Evolutionary conservation across 2,888 invertebrate species (phyloP), one percentile per base, ranked within the genome.

Genomic region (Dynastes grantii): DNA sequence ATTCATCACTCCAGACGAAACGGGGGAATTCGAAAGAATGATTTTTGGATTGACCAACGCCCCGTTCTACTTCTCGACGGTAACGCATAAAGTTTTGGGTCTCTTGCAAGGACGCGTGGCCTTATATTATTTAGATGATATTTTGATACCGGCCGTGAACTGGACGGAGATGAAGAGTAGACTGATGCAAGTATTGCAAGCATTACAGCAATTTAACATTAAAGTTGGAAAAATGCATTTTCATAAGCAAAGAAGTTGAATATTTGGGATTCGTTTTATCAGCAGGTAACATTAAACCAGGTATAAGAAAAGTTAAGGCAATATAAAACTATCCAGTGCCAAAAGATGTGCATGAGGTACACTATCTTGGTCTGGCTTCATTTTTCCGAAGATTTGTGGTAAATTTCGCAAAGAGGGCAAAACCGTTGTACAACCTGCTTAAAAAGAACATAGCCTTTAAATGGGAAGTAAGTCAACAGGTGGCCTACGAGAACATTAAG

Each of bases 401-500:
- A n/a, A 75, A 81, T 22, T 83, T 80, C 79, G 16, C 16, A 16
- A 16, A 81, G 81, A 0, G 27, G 70, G 1, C 51, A 9, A 2
- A n/a, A 2, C 2, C 51, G 51, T 51, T 51, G 16, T 16, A 16
- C 16, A 16, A 16, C 16, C 16, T 51, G 9, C 11, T 51, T 2
- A 51, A 51, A 9, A 51, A 51, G 11, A 51, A 51, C n/a, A n/a
- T 4, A 4, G 2, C 2, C 4, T 37, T 37, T 37, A 5, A 5
- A 1, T 37, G 37, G 5, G 37, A 37, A 37, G 5, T 51, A 4
- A 51, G 5, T 2, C 84, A 84, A 13, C 84, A 84, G 1, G 16
- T 75, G 79, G 40, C 85, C 85, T 1, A 70, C 86, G 27, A 82
- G 81, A 1, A 78, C 84, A 22, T 61, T 85, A 6, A 80, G 83